A percentile compares a stretch with the other conserved stretches of the same genome.
Conservation (phyloP, 2,888 invertebrate species). For the Phytoseiulus persimilis region DNA sequence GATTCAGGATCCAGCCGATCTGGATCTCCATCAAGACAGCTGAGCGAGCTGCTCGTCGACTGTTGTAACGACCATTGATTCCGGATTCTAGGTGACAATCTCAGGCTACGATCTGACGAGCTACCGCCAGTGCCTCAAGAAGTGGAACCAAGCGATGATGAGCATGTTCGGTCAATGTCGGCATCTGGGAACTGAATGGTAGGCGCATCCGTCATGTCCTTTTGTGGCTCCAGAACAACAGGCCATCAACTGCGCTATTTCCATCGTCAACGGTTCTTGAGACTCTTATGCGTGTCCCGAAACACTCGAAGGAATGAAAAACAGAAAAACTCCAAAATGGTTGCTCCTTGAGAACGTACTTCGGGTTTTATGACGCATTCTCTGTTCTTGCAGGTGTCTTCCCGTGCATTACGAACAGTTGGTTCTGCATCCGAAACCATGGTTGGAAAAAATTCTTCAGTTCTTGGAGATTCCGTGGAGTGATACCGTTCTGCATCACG, state of each 20-base stretch:
- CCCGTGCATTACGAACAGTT: constrained; percentile 93
- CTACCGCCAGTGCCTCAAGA: constrained; percentile 84
- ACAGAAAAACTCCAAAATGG: too few relatives aligned
- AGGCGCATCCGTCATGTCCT: background rate
- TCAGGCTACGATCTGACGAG: constrained; percentile 88
- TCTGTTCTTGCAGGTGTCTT: constrained; percentile 58
- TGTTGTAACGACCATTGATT: background rate
- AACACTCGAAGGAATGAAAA: too few relatives aligned
- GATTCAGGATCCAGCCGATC: too few relatives aligned
- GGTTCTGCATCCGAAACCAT: constrained; percentile 80
- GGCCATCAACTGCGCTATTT: too few relatives aligned
- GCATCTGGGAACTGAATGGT: constrained; percentile 58
- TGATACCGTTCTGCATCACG: constrained; percentile 90
- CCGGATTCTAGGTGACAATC: constrained; percentile 59
- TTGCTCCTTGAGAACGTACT: too few relatives aligned
- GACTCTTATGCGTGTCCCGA: too few relatives aligned
- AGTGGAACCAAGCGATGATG: constrained; percentile 93
- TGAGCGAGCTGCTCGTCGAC: constrained; percentile 15
- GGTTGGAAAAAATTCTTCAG: constrained; percentile 74
- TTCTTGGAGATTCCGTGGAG: constrained; percentile 91
- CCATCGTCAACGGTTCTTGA: too few relatives aligned
- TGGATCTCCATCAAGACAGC: too few relatives aligned
- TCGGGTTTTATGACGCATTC: background rate
- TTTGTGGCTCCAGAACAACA: too few relatives aligned
- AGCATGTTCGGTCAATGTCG: constrained; percentile 88